phyloP scores from a whole-genome alignment of 2,888 invertebrate species.

The Dendrolimus houi region DNA sequence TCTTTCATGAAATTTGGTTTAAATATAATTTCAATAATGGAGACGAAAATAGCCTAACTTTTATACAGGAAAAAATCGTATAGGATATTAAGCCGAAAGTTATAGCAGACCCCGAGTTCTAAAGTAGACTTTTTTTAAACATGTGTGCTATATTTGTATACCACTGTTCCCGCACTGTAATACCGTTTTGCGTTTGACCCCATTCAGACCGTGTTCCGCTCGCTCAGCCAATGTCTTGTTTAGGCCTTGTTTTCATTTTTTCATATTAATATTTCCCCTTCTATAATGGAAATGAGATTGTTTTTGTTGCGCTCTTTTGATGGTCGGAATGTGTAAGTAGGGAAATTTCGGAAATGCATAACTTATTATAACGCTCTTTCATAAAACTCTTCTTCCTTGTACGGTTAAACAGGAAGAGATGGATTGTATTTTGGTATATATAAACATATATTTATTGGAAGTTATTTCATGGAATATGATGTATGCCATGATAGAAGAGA shows the following conservation, averaged over 20 bases:
- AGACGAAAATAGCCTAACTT: too few relatives aligned
- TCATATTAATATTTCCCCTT: constrained; percentile 18
- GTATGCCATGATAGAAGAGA: too few relatives aligned
- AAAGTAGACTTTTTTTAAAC: too few relatives aligned
- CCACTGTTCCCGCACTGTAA: constrained; percentile 10
- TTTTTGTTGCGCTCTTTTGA: constrained; percentile 4
- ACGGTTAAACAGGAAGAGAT: not conserved
- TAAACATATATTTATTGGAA: too few relatives aligned
- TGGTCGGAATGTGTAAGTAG: not conserved
- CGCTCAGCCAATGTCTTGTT: constrained; percentile 14
- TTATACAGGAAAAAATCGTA: too few relatives aligned
- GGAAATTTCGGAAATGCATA: not conserved
- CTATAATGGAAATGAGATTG: constrained; percentile 9
- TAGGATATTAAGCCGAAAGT: too few relatives aligned
- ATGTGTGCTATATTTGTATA: too few relatives aligned
- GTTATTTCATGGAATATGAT: too few relatives aligned
- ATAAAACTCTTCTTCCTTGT: not conserved
- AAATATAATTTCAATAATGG: too few relatives aligned
- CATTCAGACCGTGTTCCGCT: constrained; percentile 22
- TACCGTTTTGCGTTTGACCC: constrained; percentile 36
- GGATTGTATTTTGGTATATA: too few relatives aligned
- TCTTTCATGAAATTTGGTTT: too few relatives aligned
- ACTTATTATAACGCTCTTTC: not conserved
- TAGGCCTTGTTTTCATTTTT: constrained; percentile 19
- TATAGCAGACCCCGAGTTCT: too few relatives aligned